Evolutionary conservation across 37 sponge, comb jelly and placozoan species (phyloP).

Genomic region (Haliclona indistincta): DNA sequence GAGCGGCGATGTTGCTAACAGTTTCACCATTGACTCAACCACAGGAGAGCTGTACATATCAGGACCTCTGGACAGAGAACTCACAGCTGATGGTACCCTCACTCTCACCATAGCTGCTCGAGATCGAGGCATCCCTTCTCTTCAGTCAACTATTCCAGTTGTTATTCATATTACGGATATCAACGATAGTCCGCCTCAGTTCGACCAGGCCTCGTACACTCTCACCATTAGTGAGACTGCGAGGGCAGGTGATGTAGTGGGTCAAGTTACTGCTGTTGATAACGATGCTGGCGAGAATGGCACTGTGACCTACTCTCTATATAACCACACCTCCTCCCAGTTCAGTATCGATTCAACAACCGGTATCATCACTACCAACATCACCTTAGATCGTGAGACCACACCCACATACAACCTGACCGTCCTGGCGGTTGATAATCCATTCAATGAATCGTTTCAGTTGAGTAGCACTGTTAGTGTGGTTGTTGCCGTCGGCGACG

Average conservation of each 20-base stretch:
- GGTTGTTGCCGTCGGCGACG: constrained; percentile 30
- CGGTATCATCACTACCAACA: constrained; percentile 19
- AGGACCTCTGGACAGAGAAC: constrained; percentile 46
- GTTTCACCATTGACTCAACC: constrained; percentile 44
- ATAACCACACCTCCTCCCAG: constrained; percentile 1
- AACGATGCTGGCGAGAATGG: constrained; percentile 49
- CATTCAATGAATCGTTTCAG: constrained; percentile 12
- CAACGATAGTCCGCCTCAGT: constrained; percentile 66
- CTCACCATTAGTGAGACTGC: constrained; percentile 34
- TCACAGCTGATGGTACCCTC: constrained; percentile 1
- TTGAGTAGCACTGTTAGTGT: constrained; percentile 36
- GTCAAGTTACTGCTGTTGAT: constrained; percentile 50
- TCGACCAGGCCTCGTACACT: constrained; percentile 25
- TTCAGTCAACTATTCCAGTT: constrained; percentile 44
- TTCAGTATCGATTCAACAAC: constrained; percentile 41
- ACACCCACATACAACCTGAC: constrained; percentile 23
- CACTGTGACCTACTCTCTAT: constrained; percentile 37
- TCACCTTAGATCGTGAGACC: constrained; percentile 34
- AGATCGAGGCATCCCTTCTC: constrained; percentile 61
- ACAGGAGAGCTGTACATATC: constrained; percentile 43
- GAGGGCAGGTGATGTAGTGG: background rate
- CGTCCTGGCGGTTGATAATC: constrained; percentile 52
- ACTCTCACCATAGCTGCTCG: constrained; percentile 48
- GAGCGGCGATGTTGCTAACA: constrained; percentile 41
- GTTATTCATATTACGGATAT: constrained; percentile 42